These are phyloP conservation scores for Mamestra configurata DNA, from an alignment of 1,140 invertebrate species.

Conservation along the genomic window DNA sequence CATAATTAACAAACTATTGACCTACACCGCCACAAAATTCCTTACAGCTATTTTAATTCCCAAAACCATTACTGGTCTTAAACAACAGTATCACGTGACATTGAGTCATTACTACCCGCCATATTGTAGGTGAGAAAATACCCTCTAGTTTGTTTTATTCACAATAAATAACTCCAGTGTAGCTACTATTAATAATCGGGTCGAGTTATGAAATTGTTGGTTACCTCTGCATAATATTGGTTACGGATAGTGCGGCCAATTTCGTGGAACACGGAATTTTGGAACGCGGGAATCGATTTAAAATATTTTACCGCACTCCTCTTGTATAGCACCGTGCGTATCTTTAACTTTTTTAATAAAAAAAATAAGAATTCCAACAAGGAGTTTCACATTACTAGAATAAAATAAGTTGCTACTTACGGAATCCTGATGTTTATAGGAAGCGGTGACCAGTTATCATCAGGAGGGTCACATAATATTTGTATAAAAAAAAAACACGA, in stretches of 20 bases:
- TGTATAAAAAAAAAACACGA: too few relatives aligned
- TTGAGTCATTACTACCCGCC: constrained; percentile 48
- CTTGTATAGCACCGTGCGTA: too few relatives aligned
- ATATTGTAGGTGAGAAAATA: constrained; percentile 51
- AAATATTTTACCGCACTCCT: too few relatives aligned
- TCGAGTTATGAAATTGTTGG: constrained; percentile 22
- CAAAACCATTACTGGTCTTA: constrained; percentile 28
- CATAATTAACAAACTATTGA: not conserved
- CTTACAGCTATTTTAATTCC: constrained; percentile 30
- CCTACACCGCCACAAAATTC: not conserved
- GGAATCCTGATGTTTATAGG: too few relatives aligned
- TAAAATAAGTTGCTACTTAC: too few relatives aligned
- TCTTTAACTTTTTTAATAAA: too few relatives aligned
- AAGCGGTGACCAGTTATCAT: too few relatives aligned
- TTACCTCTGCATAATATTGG: not conserved
- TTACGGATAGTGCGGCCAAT: constrained; percentile 2
- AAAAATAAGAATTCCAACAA: too few relatives aligned
- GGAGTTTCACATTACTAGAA: too few relatives aligned
- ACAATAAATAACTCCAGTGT: constrained; percentile 11
- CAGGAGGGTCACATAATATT: too few relatives aligned
- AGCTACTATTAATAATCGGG: constrained; percentile 31
- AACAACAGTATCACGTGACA: constrained; percentile 53
- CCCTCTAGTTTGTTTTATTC: constrained; percentile 35
- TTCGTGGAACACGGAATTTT: not conserved
- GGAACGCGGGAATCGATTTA: too few relatives aligned